Evolutionary conservation across 1,140 invertebrate species (phyloP).

Genomic region (Drosophila kanapiae): DNA sequence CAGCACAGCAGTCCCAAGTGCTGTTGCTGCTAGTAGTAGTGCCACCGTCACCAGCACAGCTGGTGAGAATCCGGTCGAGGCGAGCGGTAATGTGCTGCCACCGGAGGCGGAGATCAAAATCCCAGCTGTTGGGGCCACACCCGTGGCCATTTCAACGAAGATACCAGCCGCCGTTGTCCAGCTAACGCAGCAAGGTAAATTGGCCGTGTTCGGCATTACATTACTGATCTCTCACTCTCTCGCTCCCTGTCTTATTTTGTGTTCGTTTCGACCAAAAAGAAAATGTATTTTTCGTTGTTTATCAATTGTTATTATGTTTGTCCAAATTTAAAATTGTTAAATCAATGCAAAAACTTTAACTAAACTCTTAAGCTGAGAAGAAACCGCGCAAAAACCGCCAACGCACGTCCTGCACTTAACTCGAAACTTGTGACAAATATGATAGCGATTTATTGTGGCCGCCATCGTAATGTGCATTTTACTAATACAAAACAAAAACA

Average conservation of each 20-base stretch:
- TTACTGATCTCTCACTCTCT: constrained; percentile 38
- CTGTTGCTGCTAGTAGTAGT: constrained; percentile 17
- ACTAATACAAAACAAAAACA: constrained; percentile 58
- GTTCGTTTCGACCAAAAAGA: constrained; percentile 45
- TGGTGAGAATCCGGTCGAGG: constrained; percentile 45
- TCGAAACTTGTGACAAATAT: constrained; percentile 11
- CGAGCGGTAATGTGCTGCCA: constrained; percentile 74
- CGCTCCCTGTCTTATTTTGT: constrained; percentile 24
- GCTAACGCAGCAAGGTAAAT: constrained; percentile 87
- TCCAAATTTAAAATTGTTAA: constrained; percentile 51
- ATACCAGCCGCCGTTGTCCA: constrained; percentile 88
- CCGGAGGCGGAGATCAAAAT: constrained; percentile 88
- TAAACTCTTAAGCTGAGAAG: constrained; percentile 22
- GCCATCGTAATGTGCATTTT: constrained; percentile 28
- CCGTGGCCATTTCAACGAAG: constrained; percentile 88
- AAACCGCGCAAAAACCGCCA: constrained; percentile 24
- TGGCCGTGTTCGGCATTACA: constrained; percentile 26
- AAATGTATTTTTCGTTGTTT: constrained; percentile 50
- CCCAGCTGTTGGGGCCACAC: constrained; percentile 87
- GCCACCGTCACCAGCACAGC: constrained; percentile 16
- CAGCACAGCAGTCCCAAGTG: constrained; percentile 29
- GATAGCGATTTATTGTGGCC: constrained; percentile 25
- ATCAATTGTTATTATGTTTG: constrained; percentile 42
- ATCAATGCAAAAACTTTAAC: constrained; percentile 45
- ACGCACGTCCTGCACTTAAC: constrained; percentile 39